Percentiles rank a stretch among this genome's conserved stretches.
Evolutionary conservation across 2,888 invertebrate genomes (phyloP).

Genomic region (Odontocolon sp.): DNA sequence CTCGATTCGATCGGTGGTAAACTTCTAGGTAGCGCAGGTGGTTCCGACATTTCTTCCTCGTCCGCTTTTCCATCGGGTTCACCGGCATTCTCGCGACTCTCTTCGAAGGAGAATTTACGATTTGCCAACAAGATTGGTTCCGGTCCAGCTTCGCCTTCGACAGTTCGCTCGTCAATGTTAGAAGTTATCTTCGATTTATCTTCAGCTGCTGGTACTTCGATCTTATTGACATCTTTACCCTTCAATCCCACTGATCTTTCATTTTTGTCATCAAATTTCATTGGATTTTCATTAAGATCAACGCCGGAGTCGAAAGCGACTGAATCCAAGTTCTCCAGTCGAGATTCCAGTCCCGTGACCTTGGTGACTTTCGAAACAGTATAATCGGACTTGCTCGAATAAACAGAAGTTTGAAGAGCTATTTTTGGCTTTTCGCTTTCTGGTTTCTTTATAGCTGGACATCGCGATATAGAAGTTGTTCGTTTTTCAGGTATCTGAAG

Average conservation of each 20-base stretch:
- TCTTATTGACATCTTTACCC: constrained; percentile 64
- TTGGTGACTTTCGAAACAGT: constrained; percentile 53
- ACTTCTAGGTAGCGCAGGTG: constrained; percentile 87
- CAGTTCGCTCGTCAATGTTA: constrained; percentile 65
- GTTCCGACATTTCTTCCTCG: constrained; percentile 87
- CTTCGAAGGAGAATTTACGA: constrained; percentile 80
- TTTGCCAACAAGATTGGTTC: constrained; percentile 48
- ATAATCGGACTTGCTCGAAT: constrained; percentile 42
- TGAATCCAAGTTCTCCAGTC: constrained; percentile 50
- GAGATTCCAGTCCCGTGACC: constrained; percentile 53
- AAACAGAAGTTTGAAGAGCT: constrained; percentile 45
- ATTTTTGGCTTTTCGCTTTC: constrained; percentile 73
- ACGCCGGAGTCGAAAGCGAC: constrained; percentile 64
- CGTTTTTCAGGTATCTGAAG: constrained; percentile 64
- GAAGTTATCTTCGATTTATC: constrained; percentile 49
- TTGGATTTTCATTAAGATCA: constrained; percentile 65
- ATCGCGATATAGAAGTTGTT: constrained; percentile 64
- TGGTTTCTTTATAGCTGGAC: constrained; percentile 72
- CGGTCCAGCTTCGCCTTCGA: constrained; percentile 69
- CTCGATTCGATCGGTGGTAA: constrained; percentile 83
- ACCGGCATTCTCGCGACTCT: constrained; percentile 90
- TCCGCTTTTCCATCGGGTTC: constrained; percentile 94
- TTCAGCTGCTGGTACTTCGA: constrained; percentile 47
- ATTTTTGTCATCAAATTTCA: constrained; percentile 66
- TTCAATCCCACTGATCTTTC: constrained; percentile 55